These are phyloP conservation scores for Cephus rjabovi DNA, from an alignment of 2,888 invertebrate genomes.

Conservation along the genomic window DNA sequence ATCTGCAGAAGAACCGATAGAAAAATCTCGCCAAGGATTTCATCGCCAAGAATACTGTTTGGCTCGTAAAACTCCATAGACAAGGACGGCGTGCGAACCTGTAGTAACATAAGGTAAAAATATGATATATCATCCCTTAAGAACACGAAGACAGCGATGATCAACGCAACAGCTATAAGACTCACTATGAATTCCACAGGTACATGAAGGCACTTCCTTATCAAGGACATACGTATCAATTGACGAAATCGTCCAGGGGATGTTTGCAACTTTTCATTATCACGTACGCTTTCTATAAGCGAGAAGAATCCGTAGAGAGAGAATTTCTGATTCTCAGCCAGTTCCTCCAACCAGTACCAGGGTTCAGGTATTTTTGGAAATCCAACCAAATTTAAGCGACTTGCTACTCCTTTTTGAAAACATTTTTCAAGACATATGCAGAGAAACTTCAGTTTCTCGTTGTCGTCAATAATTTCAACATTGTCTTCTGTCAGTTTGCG, in stretches of 20 bases:
- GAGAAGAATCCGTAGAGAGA: conserved; percentile 61
- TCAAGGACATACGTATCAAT: conserved; percentile 68
- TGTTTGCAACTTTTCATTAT: conserved; percentile 64
- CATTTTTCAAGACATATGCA: conserved; percentile 72
- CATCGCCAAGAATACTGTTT: conserved; percentile 71
- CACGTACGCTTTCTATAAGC: conserved; percentile 66
- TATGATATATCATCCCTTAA: neutral
- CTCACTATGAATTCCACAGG: conserved; percentile 69
- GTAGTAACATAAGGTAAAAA: neutral
- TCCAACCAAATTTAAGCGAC: conserved; percentile 62
- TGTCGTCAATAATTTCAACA: conserved; percentile 67
- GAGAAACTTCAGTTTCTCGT: conserved; percentile 67
- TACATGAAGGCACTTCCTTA: conserved; percentile 69
- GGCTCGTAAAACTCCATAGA: conserved; percentile 57
- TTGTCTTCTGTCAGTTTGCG: conserved; percentile 62
- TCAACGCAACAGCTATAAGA: neutral
- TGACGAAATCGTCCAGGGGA: conserved; percentile 68
- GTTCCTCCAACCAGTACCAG: conserved; percentile 71
- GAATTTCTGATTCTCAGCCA: conserved; percentile 49
- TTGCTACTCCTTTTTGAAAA: conserved; percentile 70
- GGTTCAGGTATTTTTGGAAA: conserved; percentile 66
- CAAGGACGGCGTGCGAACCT: conserved; percentile 52
- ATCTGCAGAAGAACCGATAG: conserved; percentile 71
- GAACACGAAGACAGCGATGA: conserved; percentile 17
- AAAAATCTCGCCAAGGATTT: conserved; percentile 73